These are phyloP conservation scores for Neocrepidodera transversa DNA, from an alignment of 2,888 invertebrate species.

Conservation along the genomic window DNA sequence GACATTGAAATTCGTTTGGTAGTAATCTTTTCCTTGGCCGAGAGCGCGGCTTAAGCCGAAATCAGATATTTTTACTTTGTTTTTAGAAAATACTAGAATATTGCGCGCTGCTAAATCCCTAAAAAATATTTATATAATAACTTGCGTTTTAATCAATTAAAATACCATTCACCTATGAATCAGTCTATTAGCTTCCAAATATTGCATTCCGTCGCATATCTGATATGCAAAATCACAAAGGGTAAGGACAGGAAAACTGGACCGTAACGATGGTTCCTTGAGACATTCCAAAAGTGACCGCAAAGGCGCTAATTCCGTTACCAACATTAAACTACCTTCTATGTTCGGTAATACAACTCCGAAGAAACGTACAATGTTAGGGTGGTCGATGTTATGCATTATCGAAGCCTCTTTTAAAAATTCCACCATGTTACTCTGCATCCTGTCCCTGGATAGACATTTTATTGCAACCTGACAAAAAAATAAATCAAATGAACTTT, in stretches of 20 bases:
- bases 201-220: slow-evolving; percentile 98
- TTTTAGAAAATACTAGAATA: slow-evolving; percentile 95
- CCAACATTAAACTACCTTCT: slow-evolving; percentile 65
- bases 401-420: slow-evolving; percentile 98
- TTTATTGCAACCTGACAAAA: slow-evolving; percentile 90
- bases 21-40: slow-evolving; percentile 98
- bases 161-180: slow-evolving; percentile 77
- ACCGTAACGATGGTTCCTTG: slow-evolving; percentile 87
- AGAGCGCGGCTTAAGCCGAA: slow-evolving; percentile 95
- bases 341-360: slow-evolving; percentile 92
- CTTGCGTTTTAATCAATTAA: neutral
- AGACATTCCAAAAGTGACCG: slow-evolving; percentile 95
- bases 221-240: slow-evolving; percentile 95
- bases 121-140: slow-evolving; percentile 49
- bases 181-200: slow-evolving; percentile 92
- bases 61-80: slow-evolving; percentile 97
- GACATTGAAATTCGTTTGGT: slow-evolving; percentile 97
- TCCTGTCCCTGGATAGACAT: slow-evolving; percentile 90
- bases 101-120: slow-evolving; percentile 97
- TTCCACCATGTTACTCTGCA: slow-evolving; percentile 96
- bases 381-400: slow-evolving; percentile 97
- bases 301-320: slow-evolving; percentile 94
- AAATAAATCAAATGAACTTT: too few species aligned
- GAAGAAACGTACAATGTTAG: slow-evolving; percentile 95
- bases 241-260: slow-evolving; percentile 91